A percentile compares a stretch with the other conserved stretches of the same genome.
Conservation (phyloP, 2,888 invertebrate genomes). For the Cephus rjabovi region DNA sequence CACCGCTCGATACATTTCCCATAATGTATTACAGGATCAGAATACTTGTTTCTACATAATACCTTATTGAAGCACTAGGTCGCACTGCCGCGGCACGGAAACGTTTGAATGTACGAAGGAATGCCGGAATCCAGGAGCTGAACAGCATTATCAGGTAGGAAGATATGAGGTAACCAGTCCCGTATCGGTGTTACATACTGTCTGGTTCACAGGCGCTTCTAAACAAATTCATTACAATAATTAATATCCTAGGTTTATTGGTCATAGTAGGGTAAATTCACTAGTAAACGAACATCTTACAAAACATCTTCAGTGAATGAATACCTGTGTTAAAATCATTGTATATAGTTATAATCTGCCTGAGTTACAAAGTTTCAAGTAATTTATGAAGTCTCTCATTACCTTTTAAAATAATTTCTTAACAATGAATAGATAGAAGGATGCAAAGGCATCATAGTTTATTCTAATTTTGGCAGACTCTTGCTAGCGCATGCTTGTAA, state of each 20-base stretch:
- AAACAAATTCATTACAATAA: background rate
- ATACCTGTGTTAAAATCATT: too few species aligned
- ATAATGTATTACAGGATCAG: too few species aligned
- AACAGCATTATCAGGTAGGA: background rate
- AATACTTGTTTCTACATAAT: too few species aligned
- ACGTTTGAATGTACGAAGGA: background rate
- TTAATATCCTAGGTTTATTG: too few species aligned
- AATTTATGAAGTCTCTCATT: background rate
- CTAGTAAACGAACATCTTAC: too few species aligned
- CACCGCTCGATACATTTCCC: too few species aligned
- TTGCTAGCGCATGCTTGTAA: background rate
- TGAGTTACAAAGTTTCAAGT: background rate
- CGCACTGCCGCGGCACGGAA: too few species aligned
- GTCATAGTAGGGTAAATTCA: too few species aligned
- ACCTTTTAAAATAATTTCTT: background rate
- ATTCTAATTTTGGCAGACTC: background rate
- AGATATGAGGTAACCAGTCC: background rate
- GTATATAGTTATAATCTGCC: too few species aligned
- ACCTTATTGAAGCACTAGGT: too few species aligned
- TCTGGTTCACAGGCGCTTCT: background rate
- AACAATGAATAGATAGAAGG: too few species aligned
- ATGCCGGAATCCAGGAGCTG: background rate
- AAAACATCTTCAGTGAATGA: too few species aligned
- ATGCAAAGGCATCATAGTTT: background rate
- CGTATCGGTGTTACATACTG: background rate